Conservation (phyloP, 2,113 vertebrate species). For the Nasalis larvatus region DNA sequence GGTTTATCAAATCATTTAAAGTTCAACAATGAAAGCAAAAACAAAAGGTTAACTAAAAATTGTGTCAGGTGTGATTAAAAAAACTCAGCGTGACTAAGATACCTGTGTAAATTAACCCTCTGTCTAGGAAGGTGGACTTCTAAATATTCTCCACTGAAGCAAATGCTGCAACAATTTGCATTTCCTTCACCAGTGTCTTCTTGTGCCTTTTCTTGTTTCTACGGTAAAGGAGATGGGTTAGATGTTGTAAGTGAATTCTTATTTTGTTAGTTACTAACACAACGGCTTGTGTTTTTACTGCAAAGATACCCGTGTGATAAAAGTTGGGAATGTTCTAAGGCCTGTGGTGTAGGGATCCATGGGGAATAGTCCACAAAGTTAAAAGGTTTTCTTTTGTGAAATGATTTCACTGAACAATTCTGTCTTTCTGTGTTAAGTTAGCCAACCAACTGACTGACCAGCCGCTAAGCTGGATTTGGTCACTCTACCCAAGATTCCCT, state of each 20-base stretch:
- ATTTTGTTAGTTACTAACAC: background rate
- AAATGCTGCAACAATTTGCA: conserved; percentile 5
- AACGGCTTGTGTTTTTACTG: background rate
- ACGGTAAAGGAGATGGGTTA: background rate
- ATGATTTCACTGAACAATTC: background rate
- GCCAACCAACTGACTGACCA: background rate
- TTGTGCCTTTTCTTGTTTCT: background rate
- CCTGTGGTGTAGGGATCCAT: background rate
- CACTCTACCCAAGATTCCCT: background rate
- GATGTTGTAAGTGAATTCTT: background rate
- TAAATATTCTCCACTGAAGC: background rate
- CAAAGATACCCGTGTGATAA: background rate
- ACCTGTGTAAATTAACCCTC: background rate
- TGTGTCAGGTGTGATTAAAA: background rate
- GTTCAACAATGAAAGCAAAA: conserved; percentile 27
- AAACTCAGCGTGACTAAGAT: background rate
- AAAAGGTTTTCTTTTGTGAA: conserved; percentile 30
- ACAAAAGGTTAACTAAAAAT: conserved; percentile 47
- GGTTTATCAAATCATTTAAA: conserved; percentile 49
- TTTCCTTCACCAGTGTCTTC: background rate
- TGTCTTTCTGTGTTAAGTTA: conserved; percentile 10
- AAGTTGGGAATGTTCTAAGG: background rate
- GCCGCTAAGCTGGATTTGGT: background rate
- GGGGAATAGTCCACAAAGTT: background rate
- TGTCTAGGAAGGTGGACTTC: background rate